A percentile compares a stretch with the other conserved stretches of the same genome.
These are phyloP conservation scores for Ctena decussata DNA, from an alignment of 2,888 invertebrate species.

Conservation along the genomic window DNA sequence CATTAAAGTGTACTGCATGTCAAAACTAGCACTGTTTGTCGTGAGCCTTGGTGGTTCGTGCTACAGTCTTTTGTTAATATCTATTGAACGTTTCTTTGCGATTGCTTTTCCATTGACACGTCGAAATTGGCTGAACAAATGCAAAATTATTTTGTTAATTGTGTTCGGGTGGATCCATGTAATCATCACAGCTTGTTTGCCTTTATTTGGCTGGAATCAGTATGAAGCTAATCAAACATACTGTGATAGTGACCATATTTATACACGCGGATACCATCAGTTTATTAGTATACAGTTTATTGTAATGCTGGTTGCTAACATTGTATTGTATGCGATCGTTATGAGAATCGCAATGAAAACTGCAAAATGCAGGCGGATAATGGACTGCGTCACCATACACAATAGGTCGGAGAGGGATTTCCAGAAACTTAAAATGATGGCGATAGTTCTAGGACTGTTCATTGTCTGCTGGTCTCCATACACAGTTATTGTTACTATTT, in stretches of 20 bases:
- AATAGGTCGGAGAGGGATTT: constrained; percentile 18
- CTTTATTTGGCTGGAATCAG: constrained; percentile 32
- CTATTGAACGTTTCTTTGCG: constrained; percentile 34
- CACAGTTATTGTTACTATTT: neutral
- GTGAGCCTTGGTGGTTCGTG: constrained; percentile 45
- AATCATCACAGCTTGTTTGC: constrained; percentile 16
- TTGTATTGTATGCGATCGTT: constrained; percentile 16
- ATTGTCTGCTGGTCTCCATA: constrained; percentile 43
- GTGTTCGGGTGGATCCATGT: constrained; percentile 28
- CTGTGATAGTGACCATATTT: constrained; percentile 12
- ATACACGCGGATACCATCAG: constrained; percentile 9
- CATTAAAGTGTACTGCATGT: constrained; percentile 35
- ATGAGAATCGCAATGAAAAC: constrained; percentile 30
- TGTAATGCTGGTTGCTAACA: constrained; percentile 5
- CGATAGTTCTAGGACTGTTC: constrained; percentile 37
- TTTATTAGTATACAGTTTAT: constrained; percentile 14
- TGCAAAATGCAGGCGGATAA: neutral
- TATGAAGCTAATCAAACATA: constrained; percentile 21
- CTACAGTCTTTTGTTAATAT: constrained; percentile 43
- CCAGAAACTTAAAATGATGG: constrained; percentile 30
- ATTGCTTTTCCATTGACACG: constrained; percentile 35
- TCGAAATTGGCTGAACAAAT: neutral
- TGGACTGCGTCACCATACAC: neutral
- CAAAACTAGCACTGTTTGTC: constrained; percentile 41
- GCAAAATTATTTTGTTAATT: neutral